Conservation (phyloP, 1,140 invertebrate species). For the Brachystomella parvula region DNA sequence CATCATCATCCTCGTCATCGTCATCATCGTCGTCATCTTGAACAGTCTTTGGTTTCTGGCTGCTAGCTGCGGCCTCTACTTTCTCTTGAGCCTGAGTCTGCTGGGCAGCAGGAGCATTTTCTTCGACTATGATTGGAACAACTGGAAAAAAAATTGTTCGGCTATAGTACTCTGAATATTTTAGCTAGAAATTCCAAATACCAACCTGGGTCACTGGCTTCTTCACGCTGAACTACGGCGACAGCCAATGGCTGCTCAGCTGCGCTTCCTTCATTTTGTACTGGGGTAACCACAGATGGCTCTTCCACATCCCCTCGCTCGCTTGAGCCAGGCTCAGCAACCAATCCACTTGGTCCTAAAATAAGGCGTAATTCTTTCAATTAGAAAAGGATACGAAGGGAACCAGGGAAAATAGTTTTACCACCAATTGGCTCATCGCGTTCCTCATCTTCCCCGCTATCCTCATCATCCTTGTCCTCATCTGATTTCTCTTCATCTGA, state of each 20-base stretch:
- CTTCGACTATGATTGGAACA: conserved; percentile 36
- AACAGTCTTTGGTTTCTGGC: conserved; percentile 28
- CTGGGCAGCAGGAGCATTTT: conserved; percentile 12
- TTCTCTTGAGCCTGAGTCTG: conserved; percentile 14
- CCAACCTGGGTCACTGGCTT: conserved; percentile 22
- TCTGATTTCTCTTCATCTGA: conserved; percentile 29
- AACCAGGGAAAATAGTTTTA: neutral
- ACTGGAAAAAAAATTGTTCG: conserved; percentile 16
- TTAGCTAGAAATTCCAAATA: neutral
- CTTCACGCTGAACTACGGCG: conserved; percentile 35
- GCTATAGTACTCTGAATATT: neutral
- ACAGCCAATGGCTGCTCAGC: conserved; percentile 33
- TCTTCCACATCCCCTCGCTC: conserved; percentile 35
- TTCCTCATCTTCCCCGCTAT: conserved; percentile 28
- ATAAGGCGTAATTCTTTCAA: neutral
- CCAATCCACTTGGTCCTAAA: conserved; percentile 30
- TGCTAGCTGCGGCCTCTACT: conserved; percentile 8
- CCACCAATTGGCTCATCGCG: conserved; percentile 14
- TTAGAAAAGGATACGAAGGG: neutral
- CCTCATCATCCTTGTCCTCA: conserved; percentile 25
- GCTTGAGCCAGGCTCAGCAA: conserved; percentile 33
- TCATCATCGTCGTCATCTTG: conserved; percentile 35
- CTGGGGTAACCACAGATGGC: conserved; percentile 4
- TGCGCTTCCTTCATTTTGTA: conserved; percentile 23
- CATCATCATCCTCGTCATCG: conserved; percentile 36